Percentiles rank a stretch among this genome's conserved stretches.
Conservation (phyloP, 1,140 invertebrate species). For the Glossosoma conforme region DNA sequence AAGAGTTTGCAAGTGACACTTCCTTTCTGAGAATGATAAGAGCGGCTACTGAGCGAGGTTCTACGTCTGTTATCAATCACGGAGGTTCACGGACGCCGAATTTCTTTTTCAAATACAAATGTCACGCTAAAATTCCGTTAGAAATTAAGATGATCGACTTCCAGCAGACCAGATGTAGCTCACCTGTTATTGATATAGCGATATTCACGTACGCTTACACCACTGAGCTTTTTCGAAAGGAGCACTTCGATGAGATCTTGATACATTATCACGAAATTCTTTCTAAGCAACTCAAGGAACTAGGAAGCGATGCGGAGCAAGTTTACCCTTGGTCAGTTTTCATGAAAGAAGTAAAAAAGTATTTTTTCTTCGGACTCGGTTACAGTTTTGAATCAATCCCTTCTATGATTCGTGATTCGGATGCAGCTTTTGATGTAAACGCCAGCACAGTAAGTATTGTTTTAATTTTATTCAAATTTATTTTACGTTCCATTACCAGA, state of each 20-base stretch:
- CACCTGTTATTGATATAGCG: conserved; percentile 55
- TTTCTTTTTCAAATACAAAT: conserved; percentile 54
- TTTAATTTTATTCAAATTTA: too few relatives aligned
- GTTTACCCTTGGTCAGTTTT: conserved; percentile 52
- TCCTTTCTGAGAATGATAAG: conserved; percentile 38
- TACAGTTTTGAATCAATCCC: conserved; percentile 61
- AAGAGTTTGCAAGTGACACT: conserved; percentile 48
- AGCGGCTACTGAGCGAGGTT: conserved; percentile 33
- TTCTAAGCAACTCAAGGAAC: conserved; percentile 46
- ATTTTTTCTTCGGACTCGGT: conserved; percentile 55
- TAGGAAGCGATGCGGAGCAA: conserved; percentile 56
- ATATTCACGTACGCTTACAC: conserved; percentile 62
- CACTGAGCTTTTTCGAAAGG: conserved; percentile 48
- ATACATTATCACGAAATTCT: conserved; percentile 54
- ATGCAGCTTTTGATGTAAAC: conserved; percentile 58
- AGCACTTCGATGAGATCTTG: conserved; percentile 54
- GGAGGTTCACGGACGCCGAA: conserved; percentile 72
- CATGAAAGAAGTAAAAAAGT: conserved; percentile 53
- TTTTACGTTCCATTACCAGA: too few relatives aligned
- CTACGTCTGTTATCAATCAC: conserved; percentile 56
- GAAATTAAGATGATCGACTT: conserved; percentile 63
- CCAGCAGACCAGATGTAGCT: conserved; percentile 57
- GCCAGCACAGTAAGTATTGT: too few relatives aligned
- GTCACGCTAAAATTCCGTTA: conserved; percentile 36
- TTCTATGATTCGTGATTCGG: conserved; percentile 53